Conservation (phyloP, 2,888 invertebrate genomes). For the Podabrus alpinus region DNA sequence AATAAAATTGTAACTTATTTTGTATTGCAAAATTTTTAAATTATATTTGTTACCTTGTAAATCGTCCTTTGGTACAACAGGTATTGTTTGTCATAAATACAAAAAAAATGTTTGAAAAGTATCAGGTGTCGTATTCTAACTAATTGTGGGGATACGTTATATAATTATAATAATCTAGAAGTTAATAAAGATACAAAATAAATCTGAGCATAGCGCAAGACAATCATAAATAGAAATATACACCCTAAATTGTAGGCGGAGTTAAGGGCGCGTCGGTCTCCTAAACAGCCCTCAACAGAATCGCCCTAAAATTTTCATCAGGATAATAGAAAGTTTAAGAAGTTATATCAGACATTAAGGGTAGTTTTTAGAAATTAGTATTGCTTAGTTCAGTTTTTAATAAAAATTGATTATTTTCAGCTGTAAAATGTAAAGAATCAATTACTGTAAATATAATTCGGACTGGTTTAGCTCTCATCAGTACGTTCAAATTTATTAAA, state of each 20-base stretch:
- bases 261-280: conserved; percentile 16
- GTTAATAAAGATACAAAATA: neutral
- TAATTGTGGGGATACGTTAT: no score
- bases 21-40: no score
- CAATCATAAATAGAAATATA: neutral
- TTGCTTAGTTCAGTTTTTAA: neutral
- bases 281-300: conserved; percentile 13
- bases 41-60: no score
- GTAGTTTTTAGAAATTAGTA: neutral
- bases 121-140: no score
- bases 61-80: no score
- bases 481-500: neutral
- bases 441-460: neutral
- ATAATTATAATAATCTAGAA: no score
- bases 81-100: no score
- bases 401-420: neutral
- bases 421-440: neutral
- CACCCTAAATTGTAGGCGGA: conserved; percentile 17
- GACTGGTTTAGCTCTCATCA: neutral
- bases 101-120: no score
- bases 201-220: conserved; percentile 1
- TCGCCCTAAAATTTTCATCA: conserved; percentile 18
- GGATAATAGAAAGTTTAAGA: conserved; percentile 6
- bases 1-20: no score
- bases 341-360: neutral